Conservation (phyloP, 2,113 vertebrate species). For the Arvicanthis niloticus region DNA sequence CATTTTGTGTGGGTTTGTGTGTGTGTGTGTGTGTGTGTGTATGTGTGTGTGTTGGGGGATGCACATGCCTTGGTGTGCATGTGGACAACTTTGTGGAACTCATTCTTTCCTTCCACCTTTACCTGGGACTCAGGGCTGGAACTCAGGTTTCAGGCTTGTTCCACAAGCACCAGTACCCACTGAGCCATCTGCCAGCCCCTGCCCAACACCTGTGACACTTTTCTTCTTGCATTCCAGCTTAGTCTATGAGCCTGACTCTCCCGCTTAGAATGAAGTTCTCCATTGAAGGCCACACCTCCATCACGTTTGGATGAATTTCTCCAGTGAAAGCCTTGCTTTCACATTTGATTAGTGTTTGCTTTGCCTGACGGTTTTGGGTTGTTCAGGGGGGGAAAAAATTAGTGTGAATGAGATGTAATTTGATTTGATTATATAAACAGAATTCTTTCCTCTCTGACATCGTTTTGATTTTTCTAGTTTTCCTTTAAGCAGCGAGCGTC, state of each 20-base stretch:
- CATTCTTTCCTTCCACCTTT: background rate
- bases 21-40: background rate
- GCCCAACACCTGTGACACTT: background rate
- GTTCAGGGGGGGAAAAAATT: background rate
- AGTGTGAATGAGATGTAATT: constrained; percentile 25
- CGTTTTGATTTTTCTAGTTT: constrained; percentile 22
- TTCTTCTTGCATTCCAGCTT: background rate
- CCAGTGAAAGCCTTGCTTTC: background rate
- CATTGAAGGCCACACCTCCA: background rate
- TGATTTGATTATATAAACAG: background rate
- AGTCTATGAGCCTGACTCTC: background rate
- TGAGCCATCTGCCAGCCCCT: background rate
- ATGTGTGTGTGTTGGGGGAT: background rate
- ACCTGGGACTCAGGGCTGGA: background rate
- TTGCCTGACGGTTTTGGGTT: background rate
- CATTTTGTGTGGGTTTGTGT: background rate
- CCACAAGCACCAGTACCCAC: background rate
- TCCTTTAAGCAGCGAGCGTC: background rate
- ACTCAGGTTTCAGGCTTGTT: background rate
- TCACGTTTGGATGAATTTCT: background rate
- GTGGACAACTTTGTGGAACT: background rate
- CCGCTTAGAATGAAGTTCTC: background rate
- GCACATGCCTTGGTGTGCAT: background rate
- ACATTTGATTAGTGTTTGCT: background rate
- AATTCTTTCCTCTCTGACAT: background rate